Percentiles rank a stretch among this genome's conserved stretches.
phyloP scores from a whole-genome alignment of 2,797 vertebrate species.

The Varecia variegata region DNA sequence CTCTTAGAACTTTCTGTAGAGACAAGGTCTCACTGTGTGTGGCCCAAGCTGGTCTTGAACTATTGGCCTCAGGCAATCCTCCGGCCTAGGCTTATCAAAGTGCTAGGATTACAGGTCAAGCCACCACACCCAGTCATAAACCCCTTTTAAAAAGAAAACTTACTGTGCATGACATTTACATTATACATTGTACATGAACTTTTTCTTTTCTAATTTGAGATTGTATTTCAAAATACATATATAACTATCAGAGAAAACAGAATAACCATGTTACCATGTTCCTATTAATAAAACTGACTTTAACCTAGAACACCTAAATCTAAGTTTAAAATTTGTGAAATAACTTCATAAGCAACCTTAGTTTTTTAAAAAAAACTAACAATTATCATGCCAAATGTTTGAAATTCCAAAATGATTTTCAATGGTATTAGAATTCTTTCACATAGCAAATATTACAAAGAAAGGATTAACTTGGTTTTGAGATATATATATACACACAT shows the following conservation, averaged over 20 bases:
- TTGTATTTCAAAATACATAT: not conserved
- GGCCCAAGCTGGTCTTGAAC: not conserved
- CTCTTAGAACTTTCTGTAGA: not conserved
- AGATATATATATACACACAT: not conserved
- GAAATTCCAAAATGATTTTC: conserved; percentile 28
- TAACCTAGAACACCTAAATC: not conserved
- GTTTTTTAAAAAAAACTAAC: not conserved
- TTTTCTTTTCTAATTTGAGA: conserved; percentile 23
- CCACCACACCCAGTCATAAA: not conserved
- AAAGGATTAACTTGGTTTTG: not conserved
- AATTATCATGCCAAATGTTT: not conserved
- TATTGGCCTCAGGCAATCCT: not conserved
- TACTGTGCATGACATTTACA: not conserved
- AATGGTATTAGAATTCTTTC: not conserved
- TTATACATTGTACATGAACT: not conserved
- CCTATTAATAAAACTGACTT: not conserved
- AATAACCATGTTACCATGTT: not conserved
- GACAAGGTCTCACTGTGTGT: not conserved
- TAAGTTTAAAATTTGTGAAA: conserved; percentile 20
- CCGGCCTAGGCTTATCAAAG: not conserved
- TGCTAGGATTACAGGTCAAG: not conserved
- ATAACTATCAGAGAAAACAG: not conserved
- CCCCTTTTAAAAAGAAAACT: conserved; percentile 22
- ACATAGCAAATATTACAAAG: conserved; percentile 20
- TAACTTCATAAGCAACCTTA: not conserved